phyloP scores from a whole-genome alignment of 2,113 vertebrate species.

The Pelvicachromis taeniatus region DNA sequence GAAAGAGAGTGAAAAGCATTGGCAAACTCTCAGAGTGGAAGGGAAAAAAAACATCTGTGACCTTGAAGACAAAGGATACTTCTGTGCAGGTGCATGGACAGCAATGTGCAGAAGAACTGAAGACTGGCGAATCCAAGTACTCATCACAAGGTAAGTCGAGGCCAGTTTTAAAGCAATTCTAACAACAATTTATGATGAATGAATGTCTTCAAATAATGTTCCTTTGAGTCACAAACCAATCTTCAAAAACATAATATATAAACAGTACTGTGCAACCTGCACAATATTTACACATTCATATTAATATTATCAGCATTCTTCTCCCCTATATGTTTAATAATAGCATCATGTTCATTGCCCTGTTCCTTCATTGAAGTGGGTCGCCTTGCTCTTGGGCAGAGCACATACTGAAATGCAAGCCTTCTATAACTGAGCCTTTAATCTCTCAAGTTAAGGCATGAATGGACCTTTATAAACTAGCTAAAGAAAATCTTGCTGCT shows the following conservation, averaged over 20 bases:
- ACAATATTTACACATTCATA: background rate
- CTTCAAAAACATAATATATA: background rate
- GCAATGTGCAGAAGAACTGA: background rate
- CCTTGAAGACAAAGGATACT: slow-evolving; percentile 28
- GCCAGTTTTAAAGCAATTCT: background rate
- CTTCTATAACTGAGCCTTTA: background rate
- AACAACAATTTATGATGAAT: background rate
- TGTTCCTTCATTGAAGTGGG: background rate
- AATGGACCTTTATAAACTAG: background rate
- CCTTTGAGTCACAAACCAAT: background rate
- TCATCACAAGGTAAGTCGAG: background rate
- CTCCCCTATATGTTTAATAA: background rate
- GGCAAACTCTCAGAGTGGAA: background rate
- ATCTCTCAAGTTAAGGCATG: background rate
- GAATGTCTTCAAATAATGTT: background rate
- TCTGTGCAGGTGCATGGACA: background rate
- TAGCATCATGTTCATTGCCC: background rate
- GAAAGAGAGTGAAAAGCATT: background rate
- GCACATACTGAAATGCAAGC: background rate
- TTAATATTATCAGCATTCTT: background rate
- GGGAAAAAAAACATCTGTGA: background rate
- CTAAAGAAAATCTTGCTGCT: background rate
- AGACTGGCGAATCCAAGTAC: background rate
- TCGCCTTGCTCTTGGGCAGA: background rate
- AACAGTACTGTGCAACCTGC: background rate